These are phyloP conservation scores for Empis stercorea DNA, from an alignment of 2,888 invertebrate genomes.

Conservation along the genomic window DNA sequence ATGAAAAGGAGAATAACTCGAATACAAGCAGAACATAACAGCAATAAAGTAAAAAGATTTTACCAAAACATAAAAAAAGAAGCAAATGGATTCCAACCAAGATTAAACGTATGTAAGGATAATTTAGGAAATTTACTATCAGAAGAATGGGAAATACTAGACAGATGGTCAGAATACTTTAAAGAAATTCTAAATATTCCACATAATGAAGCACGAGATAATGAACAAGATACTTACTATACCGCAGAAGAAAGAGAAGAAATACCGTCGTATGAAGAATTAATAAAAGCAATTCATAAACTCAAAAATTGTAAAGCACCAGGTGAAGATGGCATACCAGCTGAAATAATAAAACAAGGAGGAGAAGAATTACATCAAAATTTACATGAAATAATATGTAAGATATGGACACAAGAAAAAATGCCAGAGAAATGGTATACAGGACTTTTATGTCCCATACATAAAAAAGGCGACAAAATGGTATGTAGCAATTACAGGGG, in stretches of 20 bases:
- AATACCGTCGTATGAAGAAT: too few species aligned
- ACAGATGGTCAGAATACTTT: too few species aligned
- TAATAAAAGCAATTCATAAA: too few species aligned
- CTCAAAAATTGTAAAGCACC: neutral
- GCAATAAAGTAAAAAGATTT: neutral
- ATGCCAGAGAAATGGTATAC: slow-evolving; percentile 1
- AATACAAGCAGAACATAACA: neutral
- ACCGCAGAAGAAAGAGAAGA: too few species aligned
- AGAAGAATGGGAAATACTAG: neutral
- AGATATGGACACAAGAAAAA: neutral
- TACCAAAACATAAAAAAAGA: neutral
- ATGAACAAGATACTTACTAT: too few species aligned
- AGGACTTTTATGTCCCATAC: slow-evolving; percentile 1
- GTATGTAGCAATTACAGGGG: slow-evolving; percentile 2
- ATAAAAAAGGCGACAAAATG: slow-evolving; percentile 1
- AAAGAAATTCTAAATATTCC: too few species aligned
- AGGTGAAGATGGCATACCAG: slow-evolving; percentile 1
- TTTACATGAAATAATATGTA: neutral
- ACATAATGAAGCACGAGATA: too few species aligned
- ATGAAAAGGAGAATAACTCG: neutral
- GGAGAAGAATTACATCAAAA: neutral
- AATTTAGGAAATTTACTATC: neutral
- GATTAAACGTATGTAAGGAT: neutral
- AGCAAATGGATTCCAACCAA: neutral
- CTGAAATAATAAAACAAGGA: neutral